Base-by-base conservation (phyloP, 2,113 vertebrate genomes). In the Marcusenius ussheri region DNA sequence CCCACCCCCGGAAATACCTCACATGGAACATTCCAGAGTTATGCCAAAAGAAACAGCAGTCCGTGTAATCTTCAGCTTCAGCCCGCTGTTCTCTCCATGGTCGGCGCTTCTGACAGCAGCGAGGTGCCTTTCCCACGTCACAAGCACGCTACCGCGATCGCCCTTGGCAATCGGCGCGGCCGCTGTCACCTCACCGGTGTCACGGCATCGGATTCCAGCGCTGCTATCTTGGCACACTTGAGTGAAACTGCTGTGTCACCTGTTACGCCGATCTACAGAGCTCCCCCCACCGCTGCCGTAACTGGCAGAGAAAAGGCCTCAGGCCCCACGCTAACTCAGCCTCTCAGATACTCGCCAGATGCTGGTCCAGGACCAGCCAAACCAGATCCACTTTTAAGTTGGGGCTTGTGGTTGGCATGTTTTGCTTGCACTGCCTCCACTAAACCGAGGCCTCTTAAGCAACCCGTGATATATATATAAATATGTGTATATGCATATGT, bases 341-440 rank as follows among this genome's bases (percentile, higher is more conserved):
- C 91, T 66, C 50, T 31, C 93, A 95, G 93, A 93, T 94, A 93
- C 95, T 94, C 90, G 93, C 92, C 95, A 96, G 96, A 96, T 95
- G 95, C 94, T 90, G 87, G 90, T 24, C 35, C 90, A 3, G 10
- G 90, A 89, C 84, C 1, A 89, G 95, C 95, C 95, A 96, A 96
- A 95, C 95, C 94, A 95, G 93, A 92, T 91, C 93, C 92, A 92
- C 92, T 95, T 94, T 95, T 94, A 94, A 92, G 92, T 93, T 93
- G 93, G 95, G 94, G 94, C 94, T 94, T 95, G 94, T 93, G 94
- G 94, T 94, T 84, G 94, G 93, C 92, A 93, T 92, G 93, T 94
- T 95, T 93, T 94, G 91, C 94, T 92, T 93, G 92, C 91, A 88
- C 92, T 94, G 94, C 93, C 93, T 92, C 94, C 91, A 93, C 95